These are phyloP conservation scores for Campoplex nolae DNA, from an alignment of 2,888 invertebrate genomes.

Conservation along the genomic window DNA sequence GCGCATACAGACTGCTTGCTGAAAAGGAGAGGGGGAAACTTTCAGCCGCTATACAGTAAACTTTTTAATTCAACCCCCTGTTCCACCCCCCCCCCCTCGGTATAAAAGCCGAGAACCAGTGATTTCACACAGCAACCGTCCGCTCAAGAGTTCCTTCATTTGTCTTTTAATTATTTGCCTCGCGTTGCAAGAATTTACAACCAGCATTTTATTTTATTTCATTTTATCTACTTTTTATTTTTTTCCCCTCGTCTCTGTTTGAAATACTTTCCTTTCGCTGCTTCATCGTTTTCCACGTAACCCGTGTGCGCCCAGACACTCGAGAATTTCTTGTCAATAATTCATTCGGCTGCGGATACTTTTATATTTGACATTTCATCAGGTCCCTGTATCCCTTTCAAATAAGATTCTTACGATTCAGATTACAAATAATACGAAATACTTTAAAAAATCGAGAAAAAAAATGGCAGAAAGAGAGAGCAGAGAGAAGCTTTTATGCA, in stretches of 20 bases:
- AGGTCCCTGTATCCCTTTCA: neutral
- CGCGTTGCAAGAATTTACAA: slow-evolving; percentile 51
- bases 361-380: neutral
- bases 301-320: neutral
- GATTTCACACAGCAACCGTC: slow-evolving; percentile 59
- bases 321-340: neutral
- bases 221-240: neutral
- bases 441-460: neutral
- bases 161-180: slow-evolving; percentile 65
- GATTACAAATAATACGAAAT: neutral
- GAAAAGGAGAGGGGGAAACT: slow-evolving; percentile 45
- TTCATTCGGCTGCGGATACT: neutral
- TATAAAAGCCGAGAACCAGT: slow-evolving; percentile 65
- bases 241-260: neutral
- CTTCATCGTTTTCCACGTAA: neutral
- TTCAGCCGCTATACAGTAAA: slow-evolving; percentile 57
- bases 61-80: slow-evolving; percentile 69
- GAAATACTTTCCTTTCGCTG: slow-evolving; percentile 18
- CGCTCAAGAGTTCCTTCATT: slow-evolving; percentile 45
- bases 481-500: neutral
- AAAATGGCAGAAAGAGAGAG: neutral
- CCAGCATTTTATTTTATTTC: neutral
- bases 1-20: neutral
- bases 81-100: slow-evolving; percentile 1
- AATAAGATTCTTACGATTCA: neutral